Base-by-base conservation (phyloP, 1,140 invertebrate genomes). In the Sipha flava region DNA sequence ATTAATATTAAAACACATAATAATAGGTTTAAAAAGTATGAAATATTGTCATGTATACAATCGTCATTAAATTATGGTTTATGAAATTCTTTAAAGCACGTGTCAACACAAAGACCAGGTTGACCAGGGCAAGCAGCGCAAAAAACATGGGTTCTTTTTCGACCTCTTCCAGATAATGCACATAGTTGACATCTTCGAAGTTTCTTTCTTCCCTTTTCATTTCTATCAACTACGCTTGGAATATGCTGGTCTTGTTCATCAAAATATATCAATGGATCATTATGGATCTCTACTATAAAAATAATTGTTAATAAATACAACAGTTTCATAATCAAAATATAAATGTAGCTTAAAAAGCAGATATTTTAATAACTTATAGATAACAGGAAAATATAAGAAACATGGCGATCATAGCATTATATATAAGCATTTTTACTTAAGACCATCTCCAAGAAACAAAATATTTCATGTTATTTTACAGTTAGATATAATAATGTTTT, bases 171-270 rank as follows among this genome's bases (percentile, higher is more conserved):
- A n/a, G 29, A 54, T 14, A 37, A 6, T 14, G 45, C 47, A 9
- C 70, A 73, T 16, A 54, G 29, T 73, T 73, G 70, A 21, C 70
- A 73, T 34, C 70, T 73, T 37, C 70, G 43, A 16, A 73, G 70
- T 73, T 73, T 73, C 21, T 54, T 73, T 52, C 70, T 29, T n/a
- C 70, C 70, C 1, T 73, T 73, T 54, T 73, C 47, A 3, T 73
- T 73, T 54, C 26, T 73, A 5, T 73, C 70, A 16, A 73, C 70
- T 7, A 73, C 31, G 4, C 70, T 34, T 14, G 70, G 70, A 1
- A 52, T 54, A 54, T 73, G 70, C 18, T 18, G 18, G 34, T 62
- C 29, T 62, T 62, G 59, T 62, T 34, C 59, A 34, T 62, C 59
- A 12, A 62, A 62, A 16, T 18, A 62, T 62, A 62, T 12, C 18